Evolutionary conservation across 2,113 vertebrate species (phyloP), one percentile per base, ranked within the genome.

Genomic region (Heloderma charlesbogerti): DNA sequence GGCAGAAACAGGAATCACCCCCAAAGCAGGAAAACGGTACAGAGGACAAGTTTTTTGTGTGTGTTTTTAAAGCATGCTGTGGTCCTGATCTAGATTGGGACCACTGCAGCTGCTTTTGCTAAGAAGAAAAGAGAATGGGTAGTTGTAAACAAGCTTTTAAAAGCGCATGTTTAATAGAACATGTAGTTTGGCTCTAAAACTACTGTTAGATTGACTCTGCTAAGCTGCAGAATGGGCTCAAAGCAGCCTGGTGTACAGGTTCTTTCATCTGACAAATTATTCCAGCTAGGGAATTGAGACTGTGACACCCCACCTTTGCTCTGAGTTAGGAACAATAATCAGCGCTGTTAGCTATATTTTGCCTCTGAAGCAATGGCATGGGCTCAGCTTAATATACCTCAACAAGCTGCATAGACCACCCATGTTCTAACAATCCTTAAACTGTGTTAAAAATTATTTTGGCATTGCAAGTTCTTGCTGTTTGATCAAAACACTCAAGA

Each of bases 361-460:
- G 80, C 27, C n/a, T 90, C 81, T 74, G 22, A 90, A 60, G 40
- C 27, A 89, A 90, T 66, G 74, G 57, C 40, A 34, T 29, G 29
- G 57, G 20, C 71, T 66, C 57, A 78, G 18, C 40, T 34, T 78
- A n/a, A n/a, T n/a, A 48, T 8, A 37, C 34, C 43, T 48, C 9
- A 6, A 1, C 20, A 34, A 29, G 13, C 67, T 45, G 37, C 48
- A 45, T 37, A 57, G 79, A 63, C 54, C 51, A 84, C 54, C 54
- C 77, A 9, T 29, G 54, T 75, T 48, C 18, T 27, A 75, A 90
- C 40, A 84, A 72, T 7, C 40, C 54, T 37, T 78, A 77, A 75
- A 84, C 37, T 63, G 51, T 84, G 51, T 40, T n/a, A 71, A 84
- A 63, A 80, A 29, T 48, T 84, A 88, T 89, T 89, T 89, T 87